phyloP scores from a whole-genome alignment of 2,888 invertebrate genomes.

The Listrodromus nycthemerus region DNA sequence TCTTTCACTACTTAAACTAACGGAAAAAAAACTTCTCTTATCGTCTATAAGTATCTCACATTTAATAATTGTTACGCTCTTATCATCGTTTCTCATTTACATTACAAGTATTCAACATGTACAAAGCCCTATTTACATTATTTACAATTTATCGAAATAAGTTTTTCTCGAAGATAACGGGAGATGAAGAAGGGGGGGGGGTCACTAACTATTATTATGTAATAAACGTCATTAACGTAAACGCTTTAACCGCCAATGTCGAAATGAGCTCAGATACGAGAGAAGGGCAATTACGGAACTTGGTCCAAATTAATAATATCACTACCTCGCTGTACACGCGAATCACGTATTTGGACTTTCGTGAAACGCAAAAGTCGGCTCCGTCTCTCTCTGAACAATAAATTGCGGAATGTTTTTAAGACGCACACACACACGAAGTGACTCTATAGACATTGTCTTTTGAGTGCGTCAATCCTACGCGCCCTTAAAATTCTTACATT shows the following conservation, averaged over 20 bases:
- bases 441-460: conserved; percentile 26
- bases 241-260: conserved; percentile 43
- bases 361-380: conserved; percentile 11
- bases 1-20: conserved; percentile 67
- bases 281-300: conserved; percentile 9
- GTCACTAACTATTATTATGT: conserved; percentile 41
- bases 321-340: conserved; percentile 41
- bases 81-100: conserved; percentile 75
- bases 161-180: conserved; percentile 58
- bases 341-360: conserved; percentile 46
- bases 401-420: conserved; percentile 53
- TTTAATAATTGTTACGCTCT: conserved; percentile 70
- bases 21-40: conserved; percentile 58
- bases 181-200: conserved; percentile 11
- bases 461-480: conserved; percentile 3
- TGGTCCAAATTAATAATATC: conserved; percentile 36
- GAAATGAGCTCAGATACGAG: conserved; percentile 23
- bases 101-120: conserved; percentile 86
- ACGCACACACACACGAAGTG: conserved; percentile 34
- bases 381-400: conserved; percentile 26
- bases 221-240: conserved; percentile 68
- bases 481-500: conserved; percentile 36
- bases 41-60: conserved; percentile 71
- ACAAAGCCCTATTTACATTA: conserved; percentile 87
- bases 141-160: conserved; percentile 82